phyloP scores from a whole-genome alignment of 2,797 vertebrate genomes.

The Naso thynnoides region DNA sequence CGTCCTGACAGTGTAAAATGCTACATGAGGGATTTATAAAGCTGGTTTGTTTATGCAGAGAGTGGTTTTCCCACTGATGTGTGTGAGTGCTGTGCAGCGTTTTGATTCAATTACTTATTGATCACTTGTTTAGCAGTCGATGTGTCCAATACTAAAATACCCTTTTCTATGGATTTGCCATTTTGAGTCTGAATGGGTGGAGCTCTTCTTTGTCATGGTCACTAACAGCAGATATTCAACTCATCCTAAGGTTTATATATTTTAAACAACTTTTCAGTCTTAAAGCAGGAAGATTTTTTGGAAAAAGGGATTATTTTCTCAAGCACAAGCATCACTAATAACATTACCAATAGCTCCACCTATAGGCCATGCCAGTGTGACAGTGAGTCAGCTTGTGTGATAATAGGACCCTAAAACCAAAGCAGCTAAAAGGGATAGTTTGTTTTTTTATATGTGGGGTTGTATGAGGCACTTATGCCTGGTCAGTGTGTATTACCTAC shows the following conservation, averaged over 20 bases:
- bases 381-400: not conserved
- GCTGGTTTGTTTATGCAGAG: not conserved
- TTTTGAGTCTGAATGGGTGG: conserved; percentile 2
- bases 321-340: not conserved
- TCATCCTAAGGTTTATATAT: not conserved
- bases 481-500: too few species aligned
- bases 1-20: not conserved
- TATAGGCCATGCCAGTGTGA: not conserved
- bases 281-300: too few species aligned
- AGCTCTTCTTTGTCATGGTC: not conserved
- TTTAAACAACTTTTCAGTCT: not conserved
- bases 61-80: not conserved
- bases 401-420: not conserved
- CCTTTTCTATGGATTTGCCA: conserved; percentile 27
- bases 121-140: conserved; percentile 17
- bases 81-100: not conserved
- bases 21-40: not conserved
- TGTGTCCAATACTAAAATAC: not conserved
- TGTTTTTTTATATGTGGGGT: too few species aligned
- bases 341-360: not conserved
- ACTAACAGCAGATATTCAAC: not conserved
- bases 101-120: conserved; percentile 15
- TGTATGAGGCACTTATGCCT: too few species aligned
- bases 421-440: not conserved
- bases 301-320: not conserved